Evolutionary conservation across 2,797 vertebrate genomes (phyloP).

Genomic region (Micropoecilia bifurca): DNA sequence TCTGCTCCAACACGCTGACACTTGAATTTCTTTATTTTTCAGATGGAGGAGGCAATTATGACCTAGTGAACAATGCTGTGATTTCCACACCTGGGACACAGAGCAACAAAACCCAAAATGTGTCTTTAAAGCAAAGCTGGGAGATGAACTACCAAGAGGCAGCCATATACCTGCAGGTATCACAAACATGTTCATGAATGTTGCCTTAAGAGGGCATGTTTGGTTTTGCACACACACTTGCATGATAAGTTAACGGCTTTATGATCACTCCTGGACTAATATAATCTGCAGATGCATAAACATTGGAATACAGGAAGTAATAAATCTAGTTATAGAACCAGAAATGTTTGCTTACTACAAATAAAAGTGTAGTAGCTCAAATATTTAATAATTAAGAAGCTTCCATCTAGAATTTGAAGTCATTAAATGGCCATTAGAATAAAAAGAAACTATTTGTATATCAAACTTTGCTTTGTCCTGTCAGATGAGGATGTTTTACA

Average conservation of each 20-base stretch:
- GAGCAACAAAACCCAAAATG: constrained; percentile 76
- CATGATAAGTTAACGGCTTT: constrained; percentile 27
- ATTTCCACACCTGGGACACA: constrained; percentile 80
- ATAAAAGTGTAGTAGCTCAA: neutral
- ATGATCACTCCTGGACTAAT: neutral
- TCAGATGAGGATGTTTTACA: neutral
- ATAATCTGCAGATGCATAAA: constrained; percentile 20
- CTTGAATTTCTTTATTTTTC: constrained; percentile 43
- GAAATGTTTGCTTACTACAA: constrained; percentile 1
- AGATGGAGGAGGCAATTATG: constrained; percentile 89
- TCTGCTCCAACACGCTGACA: constrained; percentile 11
- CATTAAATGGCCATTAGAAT: neutral
- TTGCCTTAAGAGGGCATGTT: neutral
- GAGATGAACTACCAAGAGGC: constrained; percentile 98
- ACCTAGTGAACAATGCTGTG: constrained; percentile 75
- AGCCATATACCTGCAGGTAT: constrained; percentile 97
- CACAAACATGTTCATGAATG: constrained; percentile 1
- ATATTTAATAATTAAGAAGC: neutral
- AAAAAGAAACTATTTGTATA: neutral
- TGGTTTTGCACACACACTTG: constrained; percentile 1
- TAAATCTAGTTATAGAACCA: constrained; percentile 6
- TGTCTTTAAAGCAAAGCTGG: constrained; percentile 87
- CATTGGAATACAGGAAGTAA: constrained; percentile 4
- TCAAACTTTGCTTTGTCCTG: neutral
- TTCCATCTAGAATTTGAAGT: neutral